Percentiles rank a stretch among this genome's conserved stretches.
phyloP scores from a whole-genome alignment of 2,888 invertebrate genomes.

The Norana najaformis region DNA sequence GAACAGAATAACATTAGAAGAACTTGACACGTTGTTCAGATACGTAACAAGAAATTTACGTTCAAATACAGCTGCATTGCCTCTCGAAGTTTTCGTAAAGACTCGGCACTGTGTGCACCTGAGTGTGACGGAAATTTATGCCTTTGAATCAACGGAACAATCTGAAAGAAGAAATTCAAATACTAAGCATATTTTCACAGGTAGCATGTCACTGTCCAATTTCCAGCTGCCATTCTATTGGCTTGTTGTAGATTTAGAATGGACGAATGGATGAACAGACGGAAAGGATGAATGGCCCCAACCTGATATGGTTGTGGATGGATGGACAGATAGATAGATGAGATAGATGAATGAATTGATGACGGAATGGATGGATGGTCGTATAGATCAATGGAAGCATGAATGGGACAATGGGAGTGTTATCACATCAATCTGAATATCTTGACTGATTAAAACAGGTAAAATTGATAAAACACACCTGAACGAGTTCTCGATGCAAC shows the following conservation, averaged over 20 bases:
- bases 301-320: neutral
- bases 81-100: neutral
- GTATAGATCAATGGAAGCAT: too few species aligned
- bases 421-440: neutral
- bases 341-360: neutral
- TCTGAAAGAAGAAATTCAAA: neutral
- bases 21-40: too few species aligned
- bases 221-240: too few species aligned
- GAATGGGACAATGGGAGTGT: neutral
- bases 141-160: constrained; percentile 16
- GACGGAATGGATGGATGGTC: neutral
- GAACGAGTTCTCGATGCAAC: constrained; percentile 4
- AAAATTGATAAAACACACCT: neutral
- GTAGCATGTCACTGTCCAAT: neutral
- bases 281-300: neutral
- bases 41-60: neutral
- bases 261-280: too few species aligned
- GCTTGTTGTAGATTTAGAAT: too few species aligned
- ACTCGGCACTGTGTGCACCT: neutral
- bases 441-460: neutral
- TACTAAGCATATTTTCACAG: neutral
- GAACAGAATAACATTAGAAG: neutral
- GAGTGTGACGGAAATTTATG: neutral
- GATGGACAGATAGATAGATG: neutral
- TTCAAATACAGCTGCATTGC: neutral